phyloP scores from a whole-genome alignment of 2,888 invertebrate genomes.

The Scrobipalpa atriplicella region DNA sequence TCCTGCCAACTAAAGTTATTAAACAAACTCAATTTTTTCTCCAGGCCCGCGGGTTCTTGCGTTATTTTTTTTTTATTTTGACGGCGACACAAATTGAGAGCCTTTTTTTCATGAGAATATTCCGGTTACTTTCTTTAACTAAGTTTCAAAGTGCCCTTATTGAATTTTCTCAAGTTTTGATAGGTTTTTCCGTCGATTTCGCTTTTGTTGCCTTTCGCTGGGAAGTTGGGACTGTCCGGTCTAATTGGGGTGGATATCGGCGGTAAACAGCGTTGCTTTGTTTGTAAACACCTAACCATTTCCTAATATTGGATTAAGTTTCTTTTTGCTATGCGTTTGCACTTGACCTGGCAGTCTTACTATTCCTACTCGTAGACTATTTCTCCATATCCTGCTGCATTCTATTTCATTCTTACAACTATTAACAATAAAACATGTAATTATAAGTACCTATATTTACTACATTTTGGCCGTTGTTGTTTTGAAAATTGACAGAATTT shows the following conservation, averaged over 20 bases:
- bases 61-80: slow-evolving; percentile 71
- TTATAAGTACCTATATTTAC: too few relatives aligned
- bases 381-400: too few relatives aligned
- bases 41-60: slow-evolving; percentile 50
- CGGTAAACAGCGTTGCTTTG: slow-evolving; percentile 3
- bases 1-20: slow-evolving; percentile 45
- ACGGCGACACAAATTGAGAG: slow-evolving; percentile 74
- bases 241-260: slow-evolving; percentile 65
- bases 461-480: too few relatives aligned
- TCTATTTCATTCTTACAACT: too few relatives aligned
- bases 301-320: background rate
- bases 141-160: slow-evolving; percentile 80
- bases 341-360: too few relatives aligned
- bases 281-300: background rate
- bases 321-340: too few relatives aligned
- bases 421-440: too few relatives aligned
- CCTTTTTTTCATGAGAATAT: slow-evolving; percentile 72
- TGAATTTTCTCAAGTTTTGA: slow-evolving; percentile 82
- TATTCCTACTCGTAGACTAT: too few relatives aligned
- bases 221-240: slow-evolving; percentile 64
- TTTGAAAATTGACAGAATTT: too few relatives aligned
- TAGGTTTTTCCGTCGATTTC: slow-evolving; percentile 80
- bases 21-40: slow-evolving; percentile 59
- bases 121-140: slow-evolving; percentile 76
- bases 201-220: slow-evolving; percentile 65